Base-by-base conservation (phyloP, 2,797 vertebrate genomes). In the Chromis chromis region DNA sequence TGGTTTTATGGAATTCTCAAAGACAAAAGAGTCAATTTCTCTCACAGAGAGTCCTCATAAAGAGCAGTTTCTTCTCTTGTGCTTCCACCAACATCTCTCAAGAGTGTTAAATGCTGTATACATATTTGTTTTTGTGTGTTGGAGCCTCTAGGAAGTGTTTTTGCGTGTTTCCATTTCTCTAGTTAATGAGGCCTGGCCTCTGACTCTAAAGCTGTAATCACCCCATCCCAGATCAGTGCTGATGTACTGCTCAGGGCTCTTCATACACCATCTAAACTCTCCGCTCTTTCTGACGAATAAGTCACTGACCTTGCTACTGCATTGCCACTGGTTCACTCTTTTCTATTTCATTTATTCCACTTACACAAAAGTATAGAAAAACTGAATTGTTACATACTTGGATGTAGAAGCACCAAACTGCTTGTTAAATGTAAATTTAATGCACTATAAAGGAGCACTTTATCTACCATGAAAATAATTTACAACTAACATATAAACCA, bases 1-100 rank as follows among this genome's bases (percentile, higher is more conserved):
- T 76, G 84, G 44, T 71, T 88, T 84, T 65, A 83, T 56, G 81
- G 72, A 86, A 82, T 86, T 74, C 63, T 59, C 69, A 66, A 50
- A 87, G 28, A 89, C 82, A 90, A 86, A 75, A 70, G 55, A 79
- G 33, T 65, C 3, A 16, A 27, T 76, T 65, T 69, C 68, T 66
- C 65, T 78, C 56, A 65, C 25, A 24, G 2, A 70, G 40, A 54
- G 10, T 14, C 24, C 24, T 22, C 28, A 33, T 60, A 67, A 70
- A 21, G 24, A 63, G 21, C 14, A 22, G 4, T 19, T 44, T 0
- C 21, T 21, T 46, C n/a, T 64, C 59, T 40, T 55, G 40, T 63
- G 25, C 49, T 63, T 22, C 10, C 1, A 3, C 61, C 16, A 44
- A 40, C 16, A 61, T 55, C 9, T 28, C 24, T 36, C 21, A 16